Conservation (phyloP, 1,140 invertebrate species). For the Drosophila yakuba region DNA sequence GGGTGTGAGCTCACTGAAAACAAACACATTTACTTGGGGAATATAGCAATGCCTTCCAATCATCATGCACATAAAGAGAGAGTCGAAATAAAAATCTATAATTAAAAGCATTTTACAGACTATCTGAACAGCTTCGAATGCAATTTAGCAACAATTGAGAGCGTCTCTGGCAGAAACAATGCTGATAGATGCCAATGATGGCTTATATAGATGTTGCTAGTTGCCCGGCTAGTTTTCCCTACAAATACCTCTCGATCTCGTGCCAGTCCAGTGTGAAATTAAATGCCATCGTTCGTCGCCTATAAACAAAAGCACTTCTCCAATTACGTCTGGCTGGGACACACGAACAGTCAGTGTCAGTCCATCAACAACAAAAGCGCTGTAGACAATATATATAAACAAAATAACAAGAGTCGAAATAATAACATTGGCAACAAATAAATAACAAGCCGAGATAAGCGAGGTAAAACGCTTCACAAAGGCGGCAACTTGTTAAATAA, state of each 20-base stretch:
- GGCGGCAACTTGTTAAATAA: slow-evolving; percentile 53
- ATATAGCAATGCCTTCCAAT: neutral
- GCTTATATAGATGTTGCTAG: slow-evolving; percentile 11
- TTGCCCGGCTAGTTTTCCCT: slow-evolving; percentile 8
- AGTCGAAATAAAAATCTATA: no score
- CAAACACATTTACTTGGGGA: neutral
- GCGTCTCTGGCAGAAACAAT: neutral
- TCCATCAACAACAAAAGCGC: slow-evolving; percentile 30
- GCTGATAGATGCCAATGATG: slow-evolving; percentile 13
- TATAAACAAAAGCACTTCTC: slow-evolving; percentile 49
- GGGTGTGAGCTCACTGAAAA: slow-evolving; percentile 15
- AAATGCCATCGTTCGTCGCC: slow-evolving; percentile 38
- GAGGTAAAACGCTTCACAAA: slow-evolving; percentile 26
- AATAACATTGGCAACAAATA: slow-evolving; percentile 21
- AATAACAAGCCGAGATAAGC: slow-evolving; percentile 40
- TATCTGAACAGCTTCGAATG: neutral
- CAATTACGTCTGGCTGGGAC: slow-evolving; percentile 29
- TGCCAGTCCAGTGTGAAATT: slow-evolving; percentile 37
- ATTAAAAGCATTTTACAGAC: neutral
- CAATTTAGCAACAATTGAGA: neutral
- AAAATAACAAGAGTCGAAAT: slow-evolving; percentile 31
- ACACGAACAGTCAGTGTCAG: slow-evolving; percentile 20
- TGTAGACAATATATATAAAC: slow-evolving; percentile 41
- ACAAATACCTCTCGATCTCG: slow-evolving; percentile 16
- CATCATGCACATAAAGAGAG: neutral